Evolutionary conservation across 2,113 vertebrate species (phyloP).

Genomic region (Grammomys surdaster): DNA sequence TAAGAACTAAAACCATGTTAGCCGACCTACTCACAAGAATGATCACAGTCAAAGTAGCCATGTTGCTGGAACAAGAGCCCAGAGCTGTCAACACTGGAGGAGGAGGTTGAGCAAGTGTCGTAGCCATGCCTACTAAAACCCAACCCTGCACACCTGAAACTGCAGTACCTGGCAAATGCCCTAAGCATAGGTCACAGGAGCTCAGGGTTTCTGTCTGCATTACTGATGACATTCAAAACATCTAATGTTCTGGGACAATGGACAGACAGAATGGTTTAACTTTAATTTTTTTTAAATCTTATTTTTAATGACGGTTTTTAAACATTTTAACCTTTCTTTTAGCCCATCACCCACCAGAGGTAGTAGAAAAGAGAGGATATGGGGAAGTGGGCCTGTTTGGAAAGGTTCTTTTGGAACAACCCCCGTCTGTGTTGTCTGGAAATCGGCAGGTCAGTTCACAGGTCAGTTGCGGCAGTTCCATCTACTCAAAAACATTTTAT

Average conservation of each 20-base stretch:
- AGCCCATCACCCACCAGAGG: no score
- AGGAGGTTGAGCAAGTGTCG: background rate
- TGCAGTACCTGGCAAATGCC: background rate
- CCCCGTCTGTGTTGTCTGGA: no score
- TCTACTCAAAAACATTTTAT: no score
- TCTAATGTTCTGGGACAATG: background rate
- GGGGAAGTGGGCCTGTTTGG: no score
- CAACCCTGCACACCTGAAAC: background rate
- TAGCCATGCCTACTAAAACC: background rate
- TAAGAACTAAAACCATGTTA: background rate
- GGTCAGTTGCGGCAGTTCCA: no score
- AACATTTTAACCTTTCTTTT: no score
- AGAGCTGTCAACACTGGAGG: background rate
- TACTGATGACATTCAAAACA: background rate
- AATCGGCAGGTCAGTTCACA: no score
- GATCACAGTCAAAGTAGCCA: background rate
- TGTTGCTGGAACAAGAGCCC: background rate
- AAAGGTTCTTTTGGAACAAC: no score
- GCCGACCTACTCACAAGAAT: background rate
- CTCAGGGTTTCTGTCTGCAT: background rate
- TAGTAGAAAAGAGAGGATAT: no score
- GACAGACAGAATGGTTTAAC: background rate
- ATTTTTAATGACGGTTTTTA: no score
- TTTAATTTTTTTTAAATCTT: no score
- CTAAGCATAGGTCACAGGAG: background rate